Percentiles rank a stretch among this genome's conserved stretches.
These are phyloP conservation scores for Austrolebias charrua DNA, from an alignment of 2,797 vertebrate genomes.

Conservation along the genomic window DNA sequence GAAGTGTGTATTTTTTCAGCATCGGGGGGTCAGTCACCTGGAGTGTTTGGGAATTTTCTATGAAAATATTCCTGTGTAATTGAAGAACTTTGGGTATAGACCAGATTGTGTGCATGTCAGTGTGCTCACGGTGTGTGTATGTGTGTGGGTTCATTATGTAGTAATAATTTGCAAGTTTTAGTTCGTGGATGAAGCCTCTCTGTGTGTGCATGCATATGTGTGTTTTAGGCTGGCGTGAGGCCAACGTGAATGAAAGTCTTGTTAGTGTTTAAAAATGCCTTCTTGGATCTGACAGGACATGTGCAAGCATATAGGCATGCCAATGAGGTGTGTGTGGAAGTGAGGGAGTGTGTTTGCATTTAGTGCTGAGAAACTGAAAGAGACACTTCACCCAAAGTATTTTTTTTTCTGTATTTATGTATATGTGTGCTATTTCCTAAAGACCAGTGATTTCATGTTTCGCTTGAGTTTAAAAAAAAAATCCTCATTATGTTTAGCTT, in stretches of 20 bases:
- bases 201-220: conserved; percentile 7
- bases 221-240: conserved; percentile 44
- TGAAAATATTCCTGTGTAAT: conserved; percentile 74
- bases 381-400: conserved; percentile 33
- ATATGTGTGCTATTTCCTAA: conserved; percentile 27
- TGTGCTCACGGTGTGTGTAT: conserved; percentile 13
- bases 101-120: conserved; percentile 18
- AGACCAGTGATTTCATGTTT: conserved; percentile 35
- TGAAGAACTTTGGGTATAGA: conserved; percentile 54
- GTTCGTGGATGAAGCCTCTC: conserved; percentile 16
- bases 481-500: background rate
- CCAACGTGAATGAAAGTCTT: conserved; percentile 66
- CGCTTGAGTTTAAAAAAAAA: conserved; percentile 12
- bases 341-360: conserved; percentile 30
- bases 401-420: conserved; percentile 15
- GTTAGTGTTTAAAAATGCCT: conserved; percentile 68
- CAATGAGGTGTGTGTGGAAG: conserved; percentile 43
- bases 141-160: conserved; percentile 26
- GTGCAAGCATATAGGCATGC: conserved; percentile 54
- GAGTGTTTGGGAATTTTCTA: conserved; percentile 73
- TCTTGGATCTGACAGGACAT: conserved; percentile 65
- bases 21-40: conserved; percentile 72
- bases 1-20: conserved; percentile 63
- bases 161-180: conserved; percentile 39
- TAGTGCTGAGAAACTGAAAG: conserved; percentile 24